A percentile compares a stretch with the other conserved stretches of the same genome.
Conservation (phyloP, 2,797 vertebrate species). For the Neopelma chrysocephalum region DNA sequence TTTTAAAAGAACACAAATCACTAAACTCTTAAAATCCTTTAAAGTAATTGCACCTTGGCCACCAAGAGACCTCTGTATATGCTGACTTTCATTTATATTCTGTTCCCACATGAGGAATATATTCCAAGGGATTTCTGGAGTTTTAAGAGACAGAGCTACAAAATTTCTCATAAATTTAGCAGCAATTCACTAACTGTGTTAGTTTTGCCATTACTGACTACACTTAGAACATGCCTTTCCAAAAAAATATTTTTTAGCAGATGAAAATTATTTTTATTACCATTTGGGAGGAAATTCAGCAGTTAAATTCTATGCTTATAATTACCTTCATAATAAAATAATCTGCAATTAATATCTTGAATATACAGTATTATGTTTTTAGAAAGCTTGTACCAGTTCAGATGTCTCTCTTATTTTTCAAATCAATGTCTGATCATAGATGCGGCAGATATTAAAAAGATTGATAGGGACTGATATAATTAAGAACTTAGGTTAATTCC, state of each 20-base stretch:
- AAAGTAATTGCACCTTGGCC: not conserved
- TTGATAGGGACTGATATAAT: not conserved
- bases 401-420: not conserved
- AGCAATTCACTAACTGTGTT: not conserved
- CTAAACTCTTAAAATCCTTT: not conserved
- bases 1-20: not conserved
- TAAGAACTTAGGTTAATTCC: not conserved
- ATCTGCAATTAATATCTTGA: not conserved
- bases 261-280: not conserved
- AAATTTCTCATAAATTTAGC: not conserved
- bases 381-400: not conserved
- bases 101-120: not conserved
- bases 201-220: not conserved
- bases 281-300: not conserved
- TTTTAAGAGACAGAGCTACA: not conserved
- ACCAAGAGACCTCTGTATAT: not conserved
- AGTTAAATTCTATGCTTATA: not conserved
- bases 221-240: not conserved
- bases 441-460: not conserved
- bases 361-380: not conserved
- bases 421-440: not conserved
- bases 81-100: not conserved
- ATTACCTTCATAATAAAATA: not conserved
- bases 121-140: not conserved
- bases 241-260: not conserved